Evolutionary conservation across 2,797 vertebrate species (phyloP).

Genomic region (Poecilia wingei): DNA sequence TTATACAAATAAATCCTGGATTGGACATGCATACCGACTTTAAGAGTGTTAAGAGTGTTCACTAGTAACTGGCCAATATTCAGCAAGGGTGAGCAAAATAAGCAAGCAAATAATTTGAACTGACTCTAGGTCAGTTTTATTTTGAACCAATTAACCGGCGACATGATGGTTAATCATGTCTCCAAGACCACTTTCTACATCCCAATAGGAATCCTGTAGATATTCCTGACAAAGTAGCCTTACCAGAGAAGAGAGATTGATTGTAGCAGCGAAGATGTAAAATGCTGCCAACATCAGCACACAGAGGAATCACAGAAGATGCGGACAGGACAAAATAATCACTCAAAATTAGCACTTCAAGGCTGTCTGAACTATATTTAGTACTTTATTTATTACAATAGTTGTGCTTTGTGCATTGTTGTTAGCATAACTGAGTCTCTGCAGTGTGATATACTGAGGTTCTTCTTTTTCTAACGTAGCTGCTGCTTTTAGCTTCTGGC

Average conservation of each 20-base stretch:
- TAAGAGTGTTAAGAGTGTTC: background rate
- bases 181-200: background rate
- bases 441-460: background rate
- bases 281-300: constrained; percentile 1
- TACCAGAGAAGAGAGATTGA: background rate
- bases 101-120: background rate
- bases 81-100: background rate
- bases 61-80: background rate
- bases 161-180: background rate
- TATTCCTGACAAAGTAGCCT: background rate
- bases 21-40: background rate
- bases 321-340: background rate
- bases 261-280: background rate
- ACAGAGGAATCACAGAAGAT: background rate
- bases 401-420: background rate
- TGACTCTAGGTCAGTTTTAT: background rate
- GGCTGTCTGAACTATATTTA: background rate
- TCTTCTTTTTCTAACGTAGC: background rate
- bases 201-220: background rate
- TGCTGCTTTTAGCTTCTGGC: no score
- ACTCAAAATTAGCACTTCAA: background rate
- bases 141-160: background rate
- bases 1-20: background rate
- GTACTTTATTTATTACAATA: background rate
- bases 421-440: background rate